These are phyloP conservation scores for Sparus aurata DNA, from an alignment of 2,797 vertebrate genomes.

Conservation along the genomic window DNA sequence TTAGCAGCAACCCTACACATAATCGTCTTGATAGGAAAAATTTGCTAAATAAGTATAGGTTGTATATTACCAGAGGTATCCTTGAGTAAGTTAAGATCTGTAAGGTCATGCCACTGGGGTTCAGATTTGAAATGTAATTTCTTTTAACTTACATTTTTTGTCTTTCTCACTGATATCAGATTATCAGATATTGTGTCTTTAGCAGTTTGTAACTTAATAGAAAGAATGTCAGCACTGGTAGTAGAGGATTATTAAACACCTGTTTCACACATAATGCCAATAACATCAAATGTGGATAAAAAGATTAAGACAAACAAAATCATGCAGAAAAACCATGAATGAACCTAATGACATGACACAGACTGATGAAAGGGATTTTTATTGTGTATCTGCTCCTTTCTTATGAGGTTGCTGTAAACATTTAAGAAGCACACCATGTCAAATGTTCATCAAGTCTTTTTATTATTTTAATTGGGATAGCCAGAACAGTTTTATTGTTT, in stretches of 20 bases:
- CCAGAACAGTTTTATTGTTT: slow-evolving; percentile 20
- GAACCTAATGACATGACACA: background rate
- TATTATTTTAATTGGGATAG: slow-evolving; percentile 13
- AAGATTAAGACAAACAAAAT: background rate
- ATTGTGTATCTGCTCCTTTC: background rate
- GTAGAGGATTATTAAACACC: background rate
- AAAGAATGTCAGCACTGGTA: background rate
- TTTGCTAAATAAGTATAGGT: background rate
- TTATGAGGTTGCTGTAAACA: background rate
- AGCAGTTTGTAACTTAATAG: background rate
- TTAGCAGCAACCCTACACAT: background rate
- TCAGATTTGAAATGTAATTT: background rate
- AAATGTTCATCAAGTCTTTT: background rate
- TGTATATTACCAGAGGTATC: background rate
- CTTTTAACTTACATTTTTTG: background rate
- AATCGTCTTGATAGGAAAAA: background rate
- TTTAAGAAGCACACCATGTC: slow-evolving; percentile 7
- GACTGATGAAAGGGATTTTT: background rate
- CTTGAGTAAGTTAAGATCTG: background rate
- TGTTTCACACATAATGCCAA: background rate
- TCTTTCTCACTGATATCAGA: background rate
- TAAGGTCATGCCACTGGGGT: background rate
- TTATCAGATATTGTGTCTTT: background rate
- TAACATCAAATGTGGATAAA: background rate
- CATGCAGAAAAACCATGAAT: background rate